Evolutionary conservation across 2,113 vertebrate species (phyloP).

Genomic region (Vidua macroura): DNA sequence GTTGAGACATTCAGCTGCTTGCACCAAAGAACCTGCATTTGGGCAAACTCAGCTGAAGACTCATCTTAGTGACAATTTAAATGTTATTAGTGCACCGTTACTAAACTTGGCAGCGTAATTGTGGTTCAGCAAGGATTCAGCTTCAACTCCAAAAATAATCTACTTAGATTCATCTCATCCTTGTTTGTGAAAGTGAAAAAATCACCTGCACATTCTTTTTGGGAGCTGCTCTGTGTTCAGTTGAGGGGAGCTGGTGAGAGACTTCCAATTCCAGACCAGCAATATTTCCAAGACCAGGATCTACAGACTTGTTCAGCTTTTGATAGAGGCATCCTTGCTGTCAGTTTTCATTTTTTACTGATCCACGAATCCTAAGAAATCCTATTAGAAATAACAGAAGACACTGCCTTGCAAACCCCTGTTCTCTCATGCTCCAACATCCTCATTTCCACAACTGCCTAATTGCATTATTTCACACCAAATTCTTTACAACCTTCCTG

Average conservation of each 20-base stretch:
- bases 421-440: neutral
- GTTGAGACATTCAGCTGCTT: neutral
- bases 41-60: neutral
- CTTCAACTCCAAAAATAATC: neutral
- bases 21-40: neutral
- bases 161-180: neutral
- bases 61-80: neutral
- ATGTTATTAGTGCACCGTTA: neutral
- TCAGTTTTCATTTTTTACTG: neutral
- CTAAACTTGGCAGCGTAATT: neutral
- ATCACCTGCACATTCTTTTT: neutral
- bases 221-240: neutral
- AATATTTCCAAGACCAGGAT: neutral
- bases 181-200: neutral
- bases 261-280: neutral
- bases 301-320: neutral
- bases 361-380: neutral
- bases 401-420: neutral
- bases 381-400: neutral
- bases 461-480: neutral
- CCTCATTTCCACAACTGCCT: neutral
- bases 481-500: neutral
- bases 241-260: neutral
- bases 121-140: neutral
- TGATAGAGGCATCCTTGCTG: neutral